These are phyloP conservation scores for Sitta carolinensis DNA, from an alignment of 2,797 vertebrate species.

Conservation along the genomic window DNA sequence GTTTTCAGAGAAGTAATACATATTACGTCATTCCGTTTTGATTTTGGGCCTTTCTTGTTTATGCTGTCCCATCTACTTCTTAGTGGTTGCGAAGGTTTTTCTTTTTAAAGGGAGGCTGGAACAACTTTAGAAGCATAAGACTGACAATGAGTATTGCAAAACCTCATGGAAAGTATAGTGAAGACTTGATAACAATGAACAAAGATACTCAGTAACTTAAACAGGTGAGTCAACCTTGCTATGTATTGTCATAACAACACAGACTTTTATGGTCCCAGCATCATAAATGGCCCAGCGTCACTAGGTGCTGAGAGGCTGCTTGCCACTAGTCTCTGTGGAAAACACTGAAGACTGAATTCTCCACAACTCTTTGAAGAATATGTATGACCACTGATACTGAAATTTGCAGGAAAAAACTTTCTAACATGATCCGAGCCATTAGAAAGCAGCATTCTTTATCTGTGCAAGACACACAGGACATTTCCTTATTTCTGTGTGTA, in stretches of 20 bases:
- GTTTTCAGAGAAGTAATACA: not conserved
- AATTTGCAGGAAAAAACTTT: not conserved
- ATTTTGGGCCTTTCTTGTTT: not conserved
- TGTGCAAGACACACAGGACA: not conserved
- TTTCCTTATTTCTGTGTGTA: not conserved
- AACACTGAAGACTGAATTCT: not conserved
- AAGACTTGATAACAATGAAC: not conserved
- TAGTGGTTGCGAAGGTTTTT: not conserved
- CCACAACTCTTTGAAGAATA: not conserved
- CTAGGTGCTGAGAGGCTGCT: not conserved
- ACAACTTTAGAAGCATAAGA: not conserved
- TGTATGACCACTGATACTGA: not conserved
- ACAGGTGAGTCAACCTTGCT: not conserved
- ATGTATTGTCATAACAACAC: not conserved
- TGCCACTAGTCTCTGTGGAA: not conserved
- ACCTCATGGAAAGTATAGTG: not conserved
- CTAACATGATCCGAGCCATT: not conserved
- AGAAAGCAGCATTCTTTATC: not conserved
- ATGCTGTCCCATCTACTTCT: not conserved
- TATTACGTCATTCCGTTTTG: not conserved
- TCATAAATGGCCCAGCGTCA: not conserved
- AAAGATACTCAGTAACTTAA: not conserved
- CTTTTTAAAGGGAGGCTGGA: not conserved
- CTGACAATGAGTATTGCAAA: not conserved
- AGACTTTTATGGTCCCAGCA: not conserved